Evolutionary conservation across 2,888 invertebrate species (phyloP), one percentile per base, ranked within the genome.

Genomic region (Pristionchus arcanus): DNA sequence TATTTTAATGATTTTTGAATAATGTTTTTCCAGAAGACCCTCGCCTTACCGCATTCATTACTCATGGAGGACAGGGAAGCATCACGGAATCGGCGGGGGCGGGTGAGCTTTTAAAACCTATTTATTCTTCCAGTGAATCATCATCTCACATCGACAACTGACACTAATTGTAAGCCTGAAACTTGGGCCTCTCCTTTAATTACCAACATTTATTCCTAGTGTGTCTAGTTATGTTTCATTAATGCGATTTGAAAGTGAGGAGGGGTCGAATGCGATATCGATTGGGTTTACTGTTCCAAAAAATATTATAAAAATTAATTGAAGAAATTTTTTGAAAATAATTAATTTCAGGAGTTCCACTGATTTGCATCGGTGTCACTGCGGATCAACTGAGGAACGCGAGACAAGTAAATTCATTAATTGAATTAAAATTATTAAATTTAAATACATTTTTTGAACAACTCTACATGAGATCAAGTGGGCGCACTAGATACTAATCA

Each of bases 361-460:
- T 96, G 90, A 94, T 96, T 2, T 95, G 95, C 16, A 93, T 95
- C 68, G 96, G 96, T 5, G 93, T 96, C 42, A 95, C 95, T 90
- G 95, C 95, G 28, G 96, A 96, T 92, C 96, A 96, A 93, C 93
- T 94, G 81, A 94, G 95, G 85, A 95, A 95, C 88, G 93, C 95
- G 25, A 94, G 95, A 90, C 94, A 95, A 87, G 93, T 95, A 59
- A 92, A 13, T 42, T 31, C 16, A 34, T 25, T 28, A 13, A 21
- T 2, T 77, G 4, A 16, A 9, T 34, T 77, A 11, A 9, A 25
- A n/a, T n/a, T 77, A 34, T 25, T 42, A 16, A 31, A 74, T 28
- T 5, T 15, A 53, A 53, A 53, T 11, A 42, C 9, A 42, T 42
- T 5, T 42, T 42, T 42, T 3, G 42, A 42, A 42, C 42, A 42